Percentiles rank a stretch among this genome's conserved stretches.
phyloP scores from a whole-genome alignment of 2,797 vertebrate genomes.

The Prionace glauca region DNA sequence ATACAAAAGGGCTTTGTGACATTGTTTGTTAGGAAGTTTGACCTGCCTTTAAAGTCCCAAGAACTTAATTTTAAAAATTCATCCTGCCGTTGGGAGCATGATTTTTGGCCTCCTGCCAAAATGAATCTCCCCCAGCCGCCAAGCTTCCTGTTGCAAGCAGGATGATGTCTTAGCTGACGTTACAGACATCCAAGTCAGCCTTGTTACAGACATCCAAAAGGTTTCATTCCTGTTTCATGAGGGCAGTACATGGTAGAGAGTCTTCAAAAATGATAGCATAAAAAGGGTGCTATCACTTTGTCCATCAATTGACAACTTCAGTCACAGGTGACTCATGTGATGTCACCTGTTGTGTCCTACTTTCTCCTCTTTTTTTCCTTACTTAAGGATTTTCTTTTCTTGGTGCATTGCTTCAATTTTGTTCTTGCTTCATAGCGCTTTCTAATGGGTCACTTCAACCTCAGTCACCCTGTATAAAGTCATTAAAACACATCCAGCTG shows the following conservation, averaged over 20 bases:
- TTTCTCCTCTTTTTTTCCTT: background rate
- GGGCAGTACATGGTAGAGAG: too few relatives aligned
- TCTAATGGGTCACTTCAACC: background rate
- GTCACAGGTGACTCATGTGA: background rate
- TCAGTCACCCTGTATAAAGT: background rate
- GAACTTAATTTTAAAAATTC: too few relatives aligned
- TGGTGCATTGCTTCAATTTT: background rate
- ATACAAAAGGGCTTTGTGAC: too few relatives aligned
- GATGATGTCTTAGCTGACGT: too few relatives aligned
- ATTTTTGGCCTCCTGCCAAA: too few relatives aligned
- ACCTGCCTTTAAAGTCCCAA: too few relatives aligned
- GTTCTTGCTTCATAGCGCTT: background rate
- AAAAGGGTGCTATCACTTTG: background rate
- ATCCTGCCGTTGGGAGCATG: too few relatives aligned
- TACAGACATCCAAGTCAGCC: too few relatives aligned
- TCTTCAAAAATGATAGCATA: background rate
- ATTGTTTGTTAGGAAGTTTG: too few relatives aligned
- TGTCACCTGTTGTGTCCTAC: background rate
- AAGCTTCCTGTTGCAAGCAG: too few relatives aligned
- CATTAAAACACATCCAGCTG: background rate
- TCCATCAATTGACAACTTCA: background rate
- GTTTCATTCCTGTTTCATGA: background rate
- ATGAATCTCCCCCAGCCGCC: too few relatives aligned
- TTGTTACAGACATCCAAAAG: too few relatives aligned
- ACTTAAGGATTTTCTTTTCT: background rate